Evolutionary conservation across 2,113 vertebrate species (phyloP), one percentile per base, ranked within the genome.

Genomic region (Porphyrio hochstetteri): DNA sequence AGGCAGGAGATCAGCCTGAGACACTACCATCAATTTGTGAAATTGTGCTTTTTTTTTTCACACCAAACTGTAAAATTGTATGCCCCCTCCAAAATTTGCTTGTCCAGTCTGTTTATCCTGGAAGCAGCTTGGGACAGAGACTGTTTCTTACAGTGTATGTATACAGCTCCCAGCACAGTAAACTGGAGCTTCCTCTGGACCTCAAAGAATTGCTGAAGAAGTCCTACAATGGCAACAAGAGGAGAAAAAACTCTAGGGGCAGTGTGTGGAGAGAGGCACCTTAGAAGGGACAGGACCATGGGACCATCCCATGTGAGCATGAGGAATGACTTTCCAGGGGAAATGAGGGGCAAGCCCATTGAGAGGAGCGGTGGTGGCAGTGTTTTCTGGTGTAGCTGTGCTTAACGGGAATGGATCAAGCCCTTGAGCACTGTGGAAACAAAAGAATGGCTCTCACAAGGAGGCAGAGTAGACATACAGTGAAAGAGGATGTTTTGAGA

Each of bases 191-290:
- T 6, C 4, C 11, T 86, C 82, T 92, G 33, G 48, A 27, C 25
- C 5, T 53, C 16, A 60, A 50, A 70, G 69, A 33, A 59, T 14
- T 67, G 7, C 21, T 81, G 42, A 77, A 35, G 69, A 52, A 42
- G 19, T 55, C 65, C 19, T 68, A 17, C 11, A 46, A n/a, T 21
- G 38, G 5, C 28, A 56, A 16, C 33, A 52, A 48, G 33, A 68
- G 5, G 5, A 63, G 50, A 38, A 35, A 67, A 69, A 8, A 4
- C 13, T 53, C 0, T 5, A 48, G 42, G 18, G 9, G 3, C 10
- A 35, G 11, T 10, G 24, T 33, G 29, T 0, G 0, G 44, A 50
- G 23, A n/a, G 10, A 20, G 16, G 10, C 29, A 52, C 13, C 0
- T 0, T 46, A 13, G 21, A 40, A 88, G 31, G 15, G 25, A 38